Evolutionary conservation across 2,888 invertebrate genomes (phyloP).

Genomic region (Chrysodeixis includens): DNA sequence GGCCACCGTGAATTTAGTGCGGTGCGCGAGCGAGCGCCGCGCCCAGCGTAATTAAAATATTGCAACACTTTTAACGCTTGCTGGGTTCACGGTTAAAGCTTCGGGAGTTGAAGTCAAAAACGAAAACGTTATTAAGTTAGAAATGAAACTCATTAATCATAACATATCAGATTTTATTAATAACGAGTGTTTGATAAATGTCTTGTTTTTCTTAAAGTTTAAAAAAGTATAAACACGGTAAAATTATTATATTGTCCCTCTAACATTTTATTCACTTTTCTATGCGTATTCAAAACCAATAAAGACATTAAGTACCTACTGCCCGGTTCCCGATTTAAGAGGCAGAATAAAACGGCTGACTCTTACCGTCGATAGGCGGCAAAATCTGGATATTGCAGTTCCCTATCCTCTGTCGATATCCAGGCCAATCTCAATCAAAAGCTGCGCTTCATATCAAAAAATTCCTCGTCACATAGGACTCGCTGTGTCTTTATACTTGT

Average conservation of each 20-base stretch:
- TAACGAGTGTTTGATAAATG: too few species aligned
- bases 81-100: slow-evolving; percentile 38
- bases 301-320: not conserved
- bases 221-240: too few species aligned
- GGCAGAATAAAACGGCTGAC: not conserved
- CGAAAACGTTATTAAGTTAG: not conserved
- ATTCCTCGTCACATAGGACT: not conserved
- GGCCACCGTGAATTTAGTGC: slow-evolving; percentile 47
- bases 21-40: slow-evolving; percentile 45
- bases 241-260: not conserved
- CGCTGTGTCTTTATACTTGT: slow-evolving; percentile 18
- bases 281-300: not conserved
- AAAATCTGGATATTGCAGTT: slow-evolving; percentile 10
- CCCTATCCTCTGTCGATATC: slow-evolving; percentile 2
- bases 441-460: slow-evolving; percentile 10
- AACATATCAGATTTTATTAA: too few species aligned
- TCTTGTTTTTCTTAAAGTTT: too few species aligned
- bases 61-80: slow-evolving; percentile 58
- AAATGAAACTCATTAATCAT: too few species aligned
- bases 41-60: slow-evolving; percentile 60
- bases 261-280: not conserved
- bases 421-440: not conserved
- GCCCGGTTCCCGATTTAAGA: not conserved
- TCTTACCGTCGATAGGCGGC: not conserved
- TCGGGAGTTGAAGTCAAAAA: not conserved